Evolutionary conservation across 2,888 invertebrate species (phyloP), one percentile per base, ranked within the genome.

Genomic region (Orgyia antiqua): DNA sequence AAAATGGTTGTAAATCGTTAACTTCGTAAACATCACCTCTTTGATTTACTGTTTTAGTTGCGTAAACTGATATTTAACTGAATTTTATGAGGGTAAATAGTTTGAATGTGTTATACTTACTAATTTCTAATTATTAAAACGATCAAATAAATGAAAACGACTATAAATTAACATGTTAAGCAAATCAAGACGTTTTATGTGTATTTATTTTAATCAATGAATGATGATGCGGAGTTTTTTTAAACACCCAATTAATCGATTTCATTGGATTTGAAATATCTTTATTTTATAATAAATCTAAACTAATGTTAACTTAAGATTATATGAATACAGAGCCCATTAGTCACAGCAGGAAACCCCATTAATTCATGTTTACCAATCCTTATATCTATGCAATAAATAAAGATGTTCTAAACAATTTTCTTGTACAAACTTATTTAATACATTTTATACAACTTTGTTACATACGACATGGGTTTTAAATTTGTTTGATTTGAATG

Each of bases 281-380:
- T 82, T 77, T 68, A 82, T 80, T 68, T 63, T 53, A 52, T 55
- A 58, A 74, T 79, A 82, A 80, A 78, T 80, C 73, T 64, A 60
- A 70, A 56, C 50, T 76, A 77, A 79, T 69, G 68, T 68, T 71
- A 68, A 68, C 46, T 65, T 68, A 74, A 58, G 61, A 47, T 58
- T 60, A 48, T 64, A 68, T 59, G 59, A 67, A 62, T 66, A 67
- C 60, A 63, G 50, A 49, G 26, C 29, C 55, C 66, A 72, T 79
- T 79, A 74, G 72, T 80, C 83, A 78, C 83, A 82, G 83, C 82
- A 46, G 70, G 84, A 60, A 53, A 54, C 50, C 68, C 60, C 68
- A 69, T 70, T 71, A 68, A 72, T 72, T 66, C 64, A 64, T 72
- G 69, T 70, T 69, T 70, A 71, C 63, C 47, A 57, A 45, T 51